Percentiles rank a stretch among this genome's conserved stretches.
phyloP scores from a whole-genome alignment of 1,140 invertebrate species.

The Thaumatotibia leucotreta region DNA sequence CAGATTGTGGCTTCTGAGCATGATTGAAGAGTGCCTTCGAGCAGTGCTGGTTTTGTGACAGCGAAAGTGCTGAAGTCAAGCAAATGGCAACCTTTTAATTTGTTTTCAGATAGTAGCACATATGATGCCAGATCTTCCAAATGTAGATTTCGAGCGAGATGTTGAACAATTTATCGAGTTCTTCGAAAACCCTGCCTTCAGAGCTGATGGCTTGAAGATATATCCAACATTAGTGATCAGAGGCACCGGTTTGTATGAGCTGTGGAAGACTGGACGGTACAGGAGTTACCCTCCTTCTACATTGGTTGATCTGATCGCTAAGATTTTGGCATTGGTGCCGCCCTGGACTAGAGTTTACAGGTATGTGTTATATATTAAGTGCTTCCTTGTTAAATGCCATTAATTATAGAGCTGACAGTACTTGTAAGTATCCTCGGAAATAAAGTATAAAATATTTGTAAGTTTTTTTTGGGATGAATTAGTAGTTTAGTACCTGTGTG shows the following conservation, averaged over 20 bases:
- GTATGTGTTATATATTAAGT: constrained; percentile 29
- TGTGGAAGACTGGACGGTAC: constrained; percentile 99
- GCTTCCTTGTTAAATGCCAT: not conserved
- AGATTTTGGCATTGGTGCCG: constrained; percentile 97
- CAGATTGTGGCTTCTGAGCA: no score
- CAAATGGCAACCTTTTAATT: no score
- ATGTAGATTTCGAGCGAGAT: constrained; percentile 97
- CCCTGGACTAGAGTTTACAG: constrained; percentile 99
- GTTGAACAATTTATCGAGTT: constrained; percentile 98
- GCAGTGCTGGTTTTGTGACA: no score
- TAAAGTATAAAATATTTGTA: no score
- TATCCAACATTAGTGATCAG: constrained; percentile 99
- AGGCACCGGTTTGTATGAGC: constrained; percentile 98
- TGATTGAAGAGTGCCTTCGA: no score
- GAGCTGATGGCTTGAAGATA: constrained; percentile 98
- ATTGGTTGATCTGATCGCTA: constrained; percentile 96
- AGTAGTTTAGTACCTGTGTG: no score
- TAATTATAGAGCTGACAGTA: no score
- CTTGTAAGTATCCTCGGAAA: no score
- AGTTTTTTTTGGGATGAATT: no score
- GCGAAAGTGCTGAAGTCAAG: no score
- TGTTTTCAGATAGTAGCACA: constrained; percentile 90
- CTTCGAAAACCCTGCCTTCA: constrained; percentile 98
- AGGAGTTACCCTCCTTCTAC: constrained; percentile 97
- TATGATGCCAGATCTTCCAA: constrained; percentile 99